A percentile compares a stretch with the other conserved stretches of the same genome.
Conservation (phyloP, 2,797 vertebrate genomes). For the Macropodus opercularis region DNA sequence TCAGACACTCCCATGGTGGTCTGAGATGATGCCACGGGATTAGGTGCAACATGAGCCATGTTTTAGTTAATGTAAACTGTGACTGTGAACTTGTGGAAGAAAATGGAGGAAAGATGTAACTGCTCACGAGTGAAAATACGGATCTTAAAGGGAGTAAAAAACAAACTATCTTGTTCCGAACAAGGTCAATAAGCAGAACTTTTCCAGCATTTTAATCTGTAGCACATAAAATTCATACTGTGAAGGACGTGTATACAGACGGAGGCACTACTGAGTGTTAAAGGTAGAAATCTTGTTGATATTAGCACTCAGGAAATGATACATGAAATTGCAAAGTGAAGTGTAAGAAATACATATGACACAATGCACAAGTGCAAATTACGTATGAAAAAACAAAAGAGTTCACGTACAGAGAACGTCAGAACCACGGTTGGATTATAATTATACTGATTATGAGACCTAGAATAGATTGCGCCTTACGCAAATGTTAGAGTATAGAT, state of each 20-base stretch:
- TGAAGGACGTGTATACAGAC: conserved; percentile 73
- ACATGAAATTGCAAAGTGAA: conserved; percentile 25
- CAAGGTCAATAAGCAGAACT: conserved; percentile 69
- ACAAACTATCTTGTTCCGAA: conserved; percentile 58
- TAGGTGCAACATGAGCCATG: conserved; percentile 48
- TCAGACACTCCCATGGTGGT: conserved; percentile 98
- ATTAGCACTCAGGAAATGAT: conserved; percentile 71
- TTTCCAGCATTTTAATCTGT: conserved; percentile 87
- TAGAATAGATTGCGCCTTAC: conserved; percentile 57
- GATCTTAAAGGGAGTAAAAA: conserved; percentile 63
- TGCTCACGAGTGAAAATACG: conserved; percentile 45
- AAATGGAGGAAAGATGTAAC: conserved; percentile 42
- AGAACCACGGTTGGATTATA: conserved; percentile 53
- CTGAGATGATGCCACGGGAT: conserved; percentile 69
- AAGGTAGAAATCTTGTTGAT: conserved; percentile 33
- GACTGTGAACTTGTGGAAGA: conserved; percentile 43
- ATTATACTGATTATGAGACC: conserved; percentile 53
- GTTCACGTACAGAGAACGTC: conserved; percentile 37
- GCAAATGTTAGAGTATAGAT: conserved; percentile 56
- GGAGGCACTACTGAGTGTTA: conserved; percentile 35
- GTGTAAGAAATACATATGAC: conserved; percentile 21
- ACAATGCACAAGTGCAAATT: conserved; percentile 42
- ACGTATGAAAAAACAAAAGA: conserved; percentile 26
- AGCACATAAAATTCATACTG: conserved; percentile 88
- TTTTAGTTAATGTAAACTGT: conserved; percentile 57